Base-by-base conservation (phyloP, 2,113 vertebrate genomes). In the Cynoglossus semilaevis region DNA sequence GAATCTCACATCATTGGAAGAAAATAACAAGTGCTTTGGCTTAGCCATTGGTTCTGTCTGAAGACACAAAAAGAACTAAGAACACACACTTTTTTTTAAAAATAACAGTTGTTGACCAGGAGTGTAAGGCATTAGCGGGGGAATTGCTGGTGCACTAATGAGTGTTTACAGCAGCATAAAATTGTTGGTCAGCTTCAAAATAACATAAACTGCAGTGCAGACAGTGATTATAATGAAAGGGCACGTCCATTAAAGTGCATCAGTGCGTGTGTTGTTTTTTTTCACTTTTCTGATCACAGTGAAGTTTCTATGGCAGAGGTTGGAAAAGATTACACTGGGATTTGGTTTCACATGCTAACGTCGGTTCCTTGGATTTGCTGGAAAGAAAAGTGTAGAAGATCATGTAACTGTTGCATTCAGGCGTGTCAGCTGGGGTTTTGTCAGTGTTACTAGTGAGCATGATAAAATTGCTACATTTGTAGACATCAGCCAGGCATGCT, bases 1-100 rank as follows among this genome's bases (percentile, higher is more conserved):
- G n/a, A n/a, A n/a, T n/a, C n/a, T n/a, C n/a, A 29, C 45, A 68
- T 57, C 38, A 51, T 43, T 46, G 22, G 44, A 70, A 5, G 22
- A 29, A 29, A 4, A 29, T 29, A 29, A 29, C 22, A 29, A 29
- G 3, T n/a, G n/a, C n/a, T n/a, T n/a, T n/a, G n/a, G n/a, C 22
- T 4, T 14, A 41, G 38, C 40, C 8, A 45, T 2, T 45, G 35
- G 14, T 51, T 42, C 22, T 4, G 17, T 8, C n/a, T 41, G 15
- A 16, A 22, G 38, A 29, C 4, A 50, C 37, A 44, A n/a, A n/a
- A n/a, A n/a, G 37, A 53, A 15, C 36, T 19, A 48, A n/a, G 15
- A 17, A 67, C 47, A 42, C 11, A 8, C 14, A 36, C 15, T 18
- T 35, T 16, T 41, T 14, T 7, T 50, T 51, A 41, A 12, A 42